Conservation (phyloP, 2,888 invertebrate species). For the Syrphus vitripennis region DNA sequence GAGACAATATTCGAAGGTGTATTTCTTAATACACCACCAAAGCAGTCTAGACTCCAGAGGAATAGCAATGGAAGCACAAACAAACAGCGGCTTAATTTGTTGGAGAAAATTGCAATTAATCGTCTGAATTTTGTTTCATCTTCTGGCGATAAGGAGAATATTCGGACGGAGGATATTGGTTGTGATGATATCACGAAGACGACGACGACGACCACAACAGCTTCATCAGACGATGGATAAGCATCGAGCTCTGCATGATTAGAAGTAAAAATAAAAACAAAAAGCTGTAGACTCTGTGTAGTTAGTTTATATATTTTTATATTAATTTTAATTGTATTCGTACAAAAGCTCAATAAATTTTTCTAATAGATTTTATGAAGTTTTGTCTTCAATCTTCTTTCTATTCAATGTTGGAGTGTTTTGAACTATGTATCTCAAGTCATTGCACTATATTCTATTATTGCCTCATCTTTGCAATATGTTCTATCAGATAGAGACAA, state of each 20-base stretch:
- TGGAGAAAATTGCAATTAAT: constrained; percentile 76
- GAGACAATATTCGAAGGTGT: constrained; percentile 80
- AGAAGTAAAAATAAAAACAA: neutral
- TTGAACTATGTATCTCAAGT: too few species aligned
- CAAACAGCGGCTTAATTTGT: constrained; percentile 72
- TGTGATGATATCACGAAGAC: neutral
- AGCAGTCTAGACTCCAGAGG: neutral
- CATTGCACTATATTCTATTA: too few species aligned
- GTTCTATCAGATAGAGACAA: too few species aligned
- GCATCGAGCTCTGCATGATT: neutral
- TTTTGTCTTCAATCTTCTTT: neutral
- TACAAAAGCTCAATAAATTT: constrained; percentile 64
- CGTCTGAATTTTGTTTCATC: constrained; percentile 69
- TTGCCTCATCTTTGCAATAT: too few species aligned
- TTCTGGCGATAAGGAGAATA: constrained; percentile 45
- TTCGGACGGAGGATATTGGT: neutral
- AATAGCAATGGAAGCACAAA: neutral
- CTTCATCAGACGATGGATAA: constrained; percentile 24
- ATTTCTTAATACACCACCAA: constrained; percentile 78
- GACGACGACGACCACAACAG: neutral
- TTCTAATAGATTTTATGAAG: constrained; percentile 35
- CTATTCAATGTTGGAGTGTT: too few species aligned
- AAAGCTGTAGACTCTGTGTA: neutral
- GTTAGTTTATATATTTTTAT: constrained; percentile 20
- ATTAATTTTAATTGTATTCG: constrained; percentile 63